Percentiles rank a stretch among this genome's conserved stretches.
Conservation (phyloP, 2,888 invertebrate genomes). For the Cerceris ruficornis region DNA sequence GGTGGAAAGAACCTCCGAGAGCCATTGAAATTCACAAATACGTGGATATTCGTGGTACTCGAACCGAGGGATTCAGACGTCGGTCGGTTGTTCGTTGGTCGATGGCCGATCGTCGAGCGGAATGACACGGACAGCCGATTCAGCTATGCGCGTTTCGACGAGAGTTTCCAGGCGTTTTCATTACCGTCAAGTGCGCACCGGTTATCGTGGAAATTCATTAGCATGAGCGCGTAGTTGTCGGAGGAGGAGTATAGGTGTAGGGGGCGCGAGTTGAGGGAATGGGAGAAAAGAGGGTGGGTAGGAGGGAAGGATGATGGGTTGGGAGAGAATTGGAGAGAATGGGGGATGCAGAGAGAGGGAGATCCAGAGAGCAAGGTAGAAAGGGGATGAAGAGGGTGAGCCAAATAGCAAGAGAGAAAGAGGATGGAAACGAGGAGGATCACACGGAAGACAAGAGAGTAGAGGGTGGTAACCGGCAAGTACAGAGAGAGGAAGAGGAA, state of each 20-base stretch:
- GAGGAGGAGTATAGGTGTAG: neutral
- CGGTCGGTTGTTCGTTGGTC: neutral
- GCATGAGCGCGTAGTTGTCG: constrained; percentile 12
- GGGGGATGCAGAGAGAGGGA: no score
- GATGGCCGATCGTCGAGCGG: neutral
- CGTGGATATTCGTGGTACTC: neutral
- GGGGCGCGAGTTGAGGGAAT: neutral
- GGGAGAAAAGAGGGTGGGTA: no score
- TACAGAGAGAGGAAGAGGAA: no score
- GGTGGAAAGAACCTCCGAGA: constrained; percentile 15
- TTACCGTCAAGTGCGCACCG: constrained; percentile 24
- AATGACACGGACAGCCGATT: constrained; percentile 18
- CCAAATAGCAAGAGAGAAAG: no score
- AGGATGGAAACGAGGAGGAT: no score
- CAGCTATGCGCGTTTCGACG: constrained; percentile 14
- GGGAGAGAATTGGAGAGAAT: no score
- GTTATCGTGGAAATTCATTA: constrained; percentile 43
- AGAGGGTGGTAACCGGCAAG: no score
- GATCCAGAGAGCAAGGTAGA: no score
- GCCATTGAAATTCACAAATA: constrained; percentile 25
- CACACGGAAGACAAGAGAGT: no score
- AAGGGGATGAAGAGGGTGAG: no score
- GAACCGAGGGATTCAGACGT: constrained; percentile 1
- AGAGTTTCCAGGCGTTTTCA: constrained; percentile 38
- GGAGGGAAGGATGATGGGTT: no score